These are phyloP conservation scores for Pterostichus niger DNA, from an alignment of 2,888 invertebrate genomes.

Conservation along the genomic window DNA sequence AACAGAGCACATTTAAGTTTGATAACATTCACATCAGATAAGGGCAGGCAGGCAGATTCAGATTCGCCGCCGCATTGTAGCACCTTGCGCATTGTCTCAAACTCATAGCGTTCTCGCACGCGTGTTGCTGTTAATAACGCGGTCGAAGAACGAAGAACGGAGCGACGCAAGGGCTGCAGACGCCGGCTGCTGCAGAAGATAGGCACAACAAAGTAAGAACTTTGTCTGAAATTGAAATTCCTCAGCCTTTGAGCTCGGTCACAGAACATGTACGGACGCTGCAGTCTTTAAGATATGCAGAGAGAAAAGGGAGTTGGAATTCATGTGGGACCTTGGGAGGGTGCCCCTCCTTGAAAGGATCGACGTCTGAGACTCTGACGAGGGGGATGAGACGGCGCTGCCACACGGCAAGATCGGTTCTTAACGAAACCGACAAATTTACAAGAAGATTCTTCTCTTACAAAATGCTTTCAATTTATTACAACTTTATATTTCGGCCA, in stretches of 20 bases:
- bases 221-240: conserved; percentile 74
- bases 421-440: conserved; percentile 33
- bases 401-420: conserved; percentile 21
- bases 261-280: conserved; percentile 64
- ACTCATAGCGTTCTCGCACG: conserved; percentile 16
- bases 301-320: conserved; percentile 52
- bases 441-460: no score
- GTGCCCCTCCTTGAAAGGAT: conserved; percentile 55
- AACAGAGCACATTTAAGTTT: conserved; percentile 65
- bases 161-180: conserved; percentile 8
- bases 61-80: conserved; percentile 22
- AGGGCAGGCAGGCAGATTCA: conserved; percentile 13
- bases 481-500: no score
- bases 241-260: conserved; percentile 72
- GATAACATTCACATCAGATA: conserved; percentile 66
- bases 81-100: conserved; percentile 57
- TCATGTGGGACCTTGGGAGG: conserved; percentile 57
- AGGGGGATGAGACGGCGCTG: neutral
- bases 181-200: conserved; percentile 58
- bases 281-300: conserved; percentile 67
- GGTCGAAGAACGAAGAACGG: conserved; percentile 7
- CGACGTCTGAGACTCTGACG: conserved; percentile 14
- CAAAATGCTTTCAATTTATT: no score
- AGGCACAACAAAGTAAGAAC: conserved; percentile 71
- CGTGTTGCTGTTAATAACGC: conserved; percentile 64